Evolutionary conservation across 2,888 invertebrate genomes (phyloP).

Genomic region (Conchocele bisecta): DNA sequence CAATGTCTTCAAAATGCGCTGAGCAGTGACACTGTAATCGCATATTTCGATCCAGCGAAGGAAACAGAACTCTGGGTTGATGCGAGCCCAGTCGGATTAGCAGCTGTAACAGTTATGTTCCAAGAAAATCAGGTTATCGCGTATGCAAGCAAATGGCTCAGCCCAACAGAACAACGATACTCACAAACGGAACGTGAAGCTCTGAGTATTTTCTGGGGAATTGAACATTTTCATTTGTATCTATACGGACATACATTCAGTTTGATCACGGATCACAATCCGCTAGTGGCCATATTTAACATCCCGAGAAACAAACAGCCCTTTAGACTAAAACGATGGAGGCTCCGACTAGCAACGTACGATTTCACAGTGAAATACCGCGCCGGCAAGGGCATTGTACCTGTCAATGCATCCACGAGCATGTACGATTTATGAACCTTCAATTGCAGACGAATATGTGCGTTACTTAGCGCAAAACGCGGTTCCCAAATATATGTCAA

Average conservation of each 20-base stretch:
- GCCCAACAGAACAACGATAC: constrained; percentile 61
- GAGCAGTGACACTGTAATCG: constrained; percentile 44
- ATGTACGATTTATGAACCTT: no score
- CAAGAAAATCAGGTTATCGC: constrained; percentile 54
- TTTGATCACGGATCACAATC: constrained; percentile 68
- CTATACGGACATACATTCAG: constrained; percentile 60
- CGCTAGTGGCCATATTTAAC: constrained; percentile 41
- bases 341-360: no score
- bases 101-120: constrained; percentile 54
- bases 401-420: no score
- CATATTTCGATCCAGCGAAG: constrained; percentile 54
- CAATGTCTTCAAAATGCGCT: constrained; percentile 53
- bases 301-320: no score
- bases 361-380: no score
- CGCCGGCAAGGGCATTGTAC: no score
- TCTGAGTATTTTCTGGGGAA: constrained; percentile 67
- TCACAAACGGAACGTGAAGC: constrained; percentile 68
- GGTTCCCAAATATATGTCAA: no score
- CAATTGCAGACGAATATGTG: no score
- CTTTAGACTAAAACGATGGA: no score
- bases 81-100: constrained; percentile 63
- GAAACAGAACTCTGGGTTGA: constrained; percentile 61
- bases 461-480: no score
- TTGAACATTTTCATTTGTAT: constrained; percentile 70
- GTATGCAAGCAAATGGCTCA: constrained; percentile 62